These are phyloP conservation scores for Drosophila subsilvestris DNA, from an alignment of 2,888 invertebrate species.

Conservation along the genomic window DNA sequence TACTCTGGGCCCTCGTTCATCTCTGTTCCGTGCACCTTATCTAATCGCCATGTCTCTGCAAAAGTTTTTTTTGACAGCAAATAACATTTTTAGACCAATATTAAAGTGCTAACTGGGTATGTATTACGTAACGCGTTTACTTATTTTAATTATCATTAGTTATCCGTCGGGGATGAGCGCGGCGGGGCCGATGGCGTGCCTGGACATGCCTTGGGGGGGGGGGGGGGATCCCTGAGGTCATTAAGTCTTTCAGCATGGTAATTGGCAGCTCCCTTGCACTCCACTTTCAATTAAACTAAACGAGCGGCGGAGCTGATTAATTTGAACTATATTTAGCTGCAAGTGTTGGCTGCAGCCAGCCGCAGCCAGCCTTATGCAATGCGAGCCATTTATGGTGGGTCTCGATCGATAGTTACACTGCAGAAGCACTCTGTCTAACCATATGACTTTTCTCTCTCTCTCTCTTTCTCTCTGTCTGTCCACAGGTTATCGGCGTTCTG, in stretches of 20 bases:
- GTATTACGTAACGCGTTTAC: conserved; percentile 62
- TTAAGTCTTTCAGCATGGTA: conserved; percentile 63
- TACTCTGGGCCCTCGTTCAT: background rate
- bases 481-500: conserved; percentile 89
- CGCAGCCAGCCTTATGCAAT: background rate
- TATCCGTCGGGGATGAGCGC: conserved; percentile 20
- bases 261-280: conserved; percentile 34
- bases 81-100: conserved; percentile 30
- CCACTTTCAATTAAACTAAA: conserved; percentile 62
- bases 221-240: conserved; percentile 39
- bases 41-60: conserved; percentile 25
- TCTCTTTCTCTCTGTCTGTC: conserved; percentile 41
- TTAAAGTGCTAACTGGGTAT: conserved; percentile 32
- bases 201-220: conserved; percentile 4
- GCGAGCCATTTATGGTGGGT: too few species aligned
- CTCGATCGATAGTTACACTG: too few species aligned
- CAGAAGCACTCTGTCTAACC: too few species aligned
- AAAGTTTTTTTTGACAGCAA: conserved; percentile 7
- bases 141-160: conserved; percentile 55
- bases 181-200: conserved; percentile 33
- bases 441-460: background rate
- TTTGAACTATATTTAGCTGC: conserved; percentile 39
- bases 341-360: conserved; percentile 3
- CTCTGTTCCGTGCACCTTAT: conserved; percentile 30
- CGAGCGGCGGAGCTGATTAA: conserved; percentile 44